Base-by-base conservation (phyloP, 1,140 invertebrate species). In the Pogonomyrmex barbatus region DNA sequence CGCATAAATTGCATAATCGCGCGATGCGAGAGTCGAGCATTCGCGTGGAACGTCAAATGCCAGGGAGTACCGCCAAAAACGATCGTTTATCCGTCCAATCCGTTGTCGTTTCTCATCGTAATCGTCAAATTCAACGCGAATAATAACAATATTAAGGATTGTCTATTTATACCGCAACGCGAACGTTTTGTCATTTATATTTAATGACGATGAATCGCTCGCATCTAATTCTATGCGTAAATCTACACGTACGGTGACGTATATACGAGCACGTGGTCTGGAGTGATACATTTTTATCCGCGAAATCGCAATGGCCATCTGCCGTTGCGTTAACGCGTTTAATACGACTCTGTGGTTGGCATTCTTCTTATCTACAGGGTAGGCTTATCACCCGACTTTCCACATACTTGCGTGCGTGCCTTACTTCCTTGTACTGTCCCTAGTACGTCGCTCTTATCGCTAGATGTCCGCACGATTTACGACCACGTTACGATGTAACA, bases 1-100 rank as follows among this genome's bases (percentile, higher is more conserved):
- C 50, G 67, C 67, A 60, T 60, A 73, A 83, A 83, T 82, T 60
- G 67, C 67, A 60, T 60, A 73, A 82, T 75, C 47, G 79, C 67
- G 45, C 42, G n/a, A 3, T 45, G 52, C 30, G 30, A 52, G 14
- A 12, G 30, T 54, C 77, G 30, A 47, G 6, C 24, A 17, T 33
- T 60, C 52, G 6, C 24, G 63, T 33, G 9, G 24, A 70, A 50
- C 17, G 36, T 36, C 1, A 54, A 47, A 54, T 56, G 36, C 45
- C 47, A 54, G 63, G 2, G 36, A 36, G 14, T 14, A 70, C 17
- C 8, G 24, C 6, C 17, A 12, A 42, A 8, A 63, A 77, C 36
- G 17, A n/a, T 71, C 24, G 24, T 54, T 8, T 54, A 4, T 33
- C 30, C 12, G 1, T 54, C 14, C 47, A 52, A 30, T 39, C n/a